Percentiles rank a stretch among this genome's conserved stretches.
Conservation (phyloP, 2,888 invertebrate genomes). For the Hypsopygia costalis region DNA sequence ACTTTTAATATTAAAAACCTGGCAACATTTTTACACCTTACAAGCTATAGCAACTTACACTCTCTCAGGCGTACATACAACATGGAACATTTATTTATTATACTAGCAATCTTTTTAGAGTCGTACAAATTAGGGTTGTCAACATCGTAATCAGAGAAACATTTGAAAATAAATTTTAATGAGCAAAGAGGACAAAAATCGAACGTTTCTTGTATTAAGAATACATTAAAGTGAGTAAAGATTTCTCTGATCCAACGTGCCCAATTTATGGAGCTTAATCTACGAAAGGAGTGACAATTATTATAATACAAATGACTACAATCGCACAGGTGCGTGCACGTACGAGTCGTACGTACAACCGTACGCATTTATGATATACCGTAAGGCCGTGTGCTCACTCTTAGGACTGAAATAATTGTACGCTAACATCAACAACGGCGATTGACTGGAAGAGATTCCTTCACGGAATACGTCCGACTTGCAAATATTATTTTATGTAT, state of each 20-base stretch:
- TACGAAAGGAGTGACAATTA: slow-evolving; percentile 16
- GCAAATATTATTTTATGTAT: too few relatives aligned
- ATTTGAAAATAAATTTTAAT: background rate
- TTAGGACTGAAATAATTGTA: background rate
- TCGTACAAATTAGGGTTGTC: slow-evolving; percentile 6
- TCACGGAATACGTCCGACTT: too few relatives aligned
- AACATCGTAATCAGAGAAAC: slow-evolving; percentile 2
- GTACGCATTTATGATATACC: background rate
- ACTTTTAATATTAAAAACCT: slow-evolving; percentile 36
- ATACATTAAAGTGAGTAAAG: too few relatives aligned
- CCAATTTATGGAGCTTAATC: slow-evolving; percentile 21
- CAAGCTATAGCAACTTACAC: slow-evolving; percentile 41
- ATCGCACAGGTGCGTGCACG: background rate
- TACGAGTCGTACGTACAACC: background rate
- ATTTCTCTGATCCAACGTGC: background rate
- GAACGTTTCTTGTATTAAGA: too few relatives aligned
- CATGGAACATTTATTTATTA: slow-evolving; percentile 42
- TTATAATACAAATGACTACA: background rate
- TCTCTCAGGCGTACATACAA: slow-evolving; percentile 44
- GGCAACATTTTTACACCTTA: slow-evolving; percentile 55
- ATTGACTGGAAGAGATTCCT: too few relatives aligned
- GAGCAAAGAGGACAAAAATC: too few relatives aligned
- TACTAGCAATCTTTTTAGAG: slow-evolving; percentile 15
- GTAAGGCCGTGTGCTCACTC: slow-evolving; percentile 18
- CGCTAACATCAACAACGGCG: too few relatives aligned